Base-by-base conservation (phyloP, 2,113 vertebrate species). In the Delphinapterus leucas region DNA sequence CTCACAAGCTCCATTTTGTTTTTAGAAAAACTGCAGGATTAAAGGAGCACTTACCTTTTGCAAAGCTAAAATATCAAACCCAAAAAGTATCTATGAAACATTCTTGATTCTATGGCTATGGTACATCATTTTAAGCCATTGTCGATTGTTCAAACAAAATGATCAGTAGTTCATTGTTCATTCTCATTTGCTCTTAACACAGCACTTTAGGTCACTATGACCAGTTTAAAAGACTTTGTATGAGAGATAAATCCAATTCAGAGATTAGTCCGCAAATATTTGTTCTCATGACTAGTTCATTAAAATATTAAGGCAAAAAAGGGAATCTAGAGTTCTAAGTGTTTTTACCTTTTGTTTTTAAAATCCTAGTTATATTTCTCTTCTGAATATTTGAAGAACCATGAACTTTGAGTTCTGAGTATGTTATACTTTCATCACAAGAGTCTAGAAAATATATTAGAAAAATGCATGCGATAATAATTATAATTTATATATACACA, bases 361-460 rank as follows among this genome's bases (percentile, higher is more conserved):
- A 83, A 88, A 11, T 87, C 21, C 18, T 81, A 44, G 47, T 67
- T 91, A 2, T 15, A 67, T 79, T 76, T 84, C 25, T 77, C 8
- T 88, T 47, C 83, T 79, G 68, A 71, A 2, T 61, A 74, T 73
- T 58, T 84, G 92, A 92, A 80, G 88, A 67, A 76, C 1, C 0
- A 21, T 3, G 7, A 74, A 4, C 0, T 81, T 7, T 93, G 93
- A 95, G 0, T 20, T 81, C 49, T 81, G 94, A 0, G 14, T 97
- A 97, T 36, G 3, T 61, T 74, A 93, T 1, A 25, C 1, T n/a
- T 73, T 88, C 44, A 2, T 88, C 88, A 67, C 76, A 73, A 68
- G 47, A 58, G 26, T 96, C 95, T 97, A 93, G 76, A 94, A 96
- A 94, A 94, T 41, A 90, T 31, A 15, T 68, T 36, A 84, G 49